Evolutionary conservation across 1,140 invertebrate species (phyloP), one percentile per base, ranked within the genome.

Genomic region (Drosophila lacteicornis): DNA sequence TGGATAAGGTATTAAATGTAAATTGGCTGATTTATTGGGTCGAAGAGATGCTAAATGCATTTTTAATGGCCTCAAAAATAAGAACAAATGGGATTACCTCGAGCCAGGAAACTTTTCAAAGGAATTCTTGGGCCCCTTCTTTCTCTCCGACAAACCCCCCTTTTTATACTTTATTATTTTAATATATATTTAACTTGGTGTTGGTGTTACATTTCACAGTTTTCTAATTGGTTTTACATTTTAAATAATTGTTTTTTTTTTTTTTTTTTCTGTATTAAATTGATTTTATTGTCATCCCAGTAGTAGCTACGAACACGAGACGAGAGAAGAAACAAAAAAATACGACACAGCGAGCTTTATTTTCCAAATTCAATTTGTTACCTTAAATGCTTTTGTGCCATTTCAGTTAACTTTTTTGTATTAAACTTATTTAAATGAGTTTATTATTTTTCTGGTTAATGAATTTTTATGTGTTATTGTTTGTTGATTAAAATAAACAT

Each of bases 371-470:
- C 13, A 56, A 56, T 75, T 75, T 76, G 53, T 66, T 67, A 33
- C 42, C 51, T 67, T 49, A 38, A 76, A 66, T 19, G 74, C 74
- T 77, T 76, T 59, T 77, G 73, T 77, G 74, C 73, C 61, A 76
- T 75, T 74, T 42, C 40, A 38, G 38, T 45, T 43, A 56, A 56
- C 22, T 56, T 56, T 36, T 67, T 63, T 51, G 33, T 65, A 68
- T 56, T 57, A 19, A 58, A 55, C 46, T 50, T 73, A 63, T 75
- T 66, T 81, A 22, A 81, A 58, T 66, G 73, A 68, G 76, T 79
- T 79, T 58, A 79, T 79, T 79, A 79, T 79, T 71, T 79, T 79
- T 71, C 57, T 75, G 68, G 78, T 80, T 80, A 60, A 80, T 74
- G 50, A 62, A 75, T 70, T 81, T 75, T 57, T 76, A 77, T 81